A percentile compares a stretch with the other conserved stretches of the same genome.
Evolutionary conservation across 2,113 vertebrate genomes (phyloP).

Genomic region (Bos indicus): DNA sequence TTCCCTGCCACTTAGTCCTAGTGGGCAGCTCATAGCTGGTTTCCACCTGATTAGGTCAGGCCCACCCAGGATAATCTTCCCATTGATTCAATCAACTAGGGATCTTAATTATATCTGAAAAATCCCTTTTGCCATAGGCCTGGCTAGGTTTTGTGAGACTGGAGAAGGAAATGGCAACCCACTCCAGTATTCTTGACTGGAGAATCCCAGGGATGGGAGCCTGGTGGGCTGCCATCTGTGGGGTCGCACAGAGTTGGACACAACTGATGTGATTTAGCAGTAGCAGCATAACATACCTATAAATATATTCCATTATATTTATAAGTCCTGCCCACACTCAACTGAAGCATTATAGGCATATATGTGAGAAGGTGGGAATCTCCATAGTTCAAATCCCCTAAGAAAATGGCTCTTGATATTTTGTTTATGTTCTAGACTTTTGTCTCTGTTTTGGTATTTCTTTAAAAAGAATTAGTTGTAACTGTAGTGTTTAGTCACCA

Average conservation of each 20-base stretch:
- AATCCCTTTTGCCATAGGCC: background rate
- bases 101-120: background rate
- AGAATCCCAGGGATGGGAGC: no score
- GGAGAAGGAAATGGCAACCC: no score
- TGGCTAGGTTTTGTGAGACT: no score
- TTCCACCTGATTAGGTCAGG: background rate
- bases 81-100: background rate
- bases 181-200: no score
- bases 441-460: background rate
- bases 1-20: background rate
- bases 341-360: background rate
- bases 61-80: background rate
- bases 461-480: background rate
- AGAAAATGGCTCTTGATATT: background rate
- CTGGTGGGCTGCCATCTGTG: no score
- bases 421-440: background rate
- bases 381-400: background rate
- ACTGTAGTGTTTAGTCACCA: background rate
- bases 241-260: no score
- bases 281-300: background rate
- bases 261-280: no score
- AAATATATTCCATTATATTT: background rate
- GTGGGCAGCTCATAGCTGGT: background rate
- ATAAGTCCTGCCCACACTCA: background rate
- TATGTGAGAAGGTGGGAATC: background rate